Evolutionary conservation across 2,888 invertebrate genomes (phyloP).

Genomic region (Drosophila borealis): DNA sequence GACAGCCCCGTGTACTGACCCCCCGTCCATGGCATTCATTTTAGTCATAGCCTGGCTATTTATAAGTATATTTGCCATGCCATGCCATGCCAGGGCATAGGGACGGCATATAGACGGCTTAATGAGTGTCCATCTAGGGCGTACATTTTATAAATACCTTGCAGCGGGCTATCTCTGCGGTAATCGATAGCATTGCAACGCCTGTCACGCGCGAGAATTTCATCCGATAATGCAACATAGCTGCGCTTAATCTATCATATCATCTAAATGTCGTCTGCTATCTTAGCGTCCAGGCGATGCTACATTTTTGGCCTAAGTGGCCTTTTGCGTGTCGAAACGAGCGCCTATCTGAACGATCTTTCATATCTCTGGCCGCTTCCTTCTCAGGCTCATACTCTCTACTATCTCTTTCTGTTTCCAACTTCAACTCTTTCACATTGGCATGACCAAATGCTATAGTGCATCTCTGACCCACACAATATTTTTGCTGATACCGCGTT

Average conservation of each 20-base stretch:
- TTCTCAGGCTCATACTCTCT: neutral
- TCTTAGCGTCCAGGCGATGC: constrained; percentile 42
- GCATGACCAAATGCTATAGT: constrained; percentile 6
- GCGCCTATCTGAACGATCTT: constrained; percentile 55
- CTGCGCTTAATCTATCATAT: constrained; percentile 52
- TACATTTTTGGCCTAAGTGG: constrained; percentile 80
- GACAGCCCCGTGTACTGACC: constrained; percentile 65
- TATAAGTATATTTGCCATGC: constrained; percentile 45
- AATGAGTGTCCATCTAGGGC: constrained; percentile 74
- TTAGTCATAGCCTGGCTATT: constrained; percentile 48
- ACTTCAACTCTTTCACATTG: constrained; percentile 27
- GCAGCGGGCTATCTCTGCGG: constrained; percentile 35
- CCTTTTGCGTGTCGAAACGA: constrained; percentile 69
- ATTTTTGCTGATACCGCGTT: constrained; percentile 54
- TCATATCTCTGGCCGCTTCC: constrained; percentile 37
- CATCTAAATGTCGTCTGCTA: constrained; percentile 49
- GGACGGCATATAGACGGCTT: constrained; percentile 25
- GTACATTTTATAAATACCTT: constrained; percentile 67
- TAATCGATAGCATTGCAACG: constrained; percentile 75
- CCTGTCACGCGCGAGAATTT: constrained; percentile 76
- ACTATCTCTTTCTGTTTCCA: neutral
- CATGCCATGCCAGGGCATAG: constrained; percentile 7
- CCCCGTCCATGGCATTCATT: constrained; percentile 33
- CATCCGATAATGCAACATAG: constrained; percentile 59
- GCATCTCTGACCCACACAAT: constrained; percentile 39